Evolutionary conservation across 64 coral and sea anemone species (phyloP), one percentile per base, ranked within the genome.

Genomic region (Hydrozoanthus tunicans): DNA sequence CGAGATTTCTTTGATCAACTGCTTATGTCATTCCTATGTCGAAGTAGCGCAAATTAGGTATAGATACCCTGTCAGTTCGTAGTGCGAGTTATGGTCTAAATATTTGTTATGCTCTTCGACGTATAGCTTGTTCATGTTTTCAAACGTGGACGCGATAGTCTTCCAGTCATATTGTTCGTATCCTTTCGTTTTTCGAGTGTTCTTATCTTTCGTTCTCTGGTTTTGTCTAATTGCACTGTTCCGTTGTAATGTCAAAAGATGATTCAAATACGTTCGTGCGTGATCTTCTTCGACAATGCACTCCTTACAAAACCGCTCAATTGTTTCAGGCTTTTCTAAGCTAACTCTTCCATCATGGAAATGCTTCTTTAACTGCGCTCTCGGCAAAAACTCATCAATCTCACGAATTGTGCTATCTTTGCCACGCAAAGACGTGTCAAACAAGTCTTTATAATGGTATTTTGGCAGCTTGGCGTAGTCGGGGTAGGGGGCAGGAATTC

Each of bases 401-500:
- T 91, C 90, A 91, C 78, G 90, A 81, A 70, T 9, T 91, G 90
- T 81, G 62, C 81, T 91, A 54, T 91, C 79, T 14, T 60, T 52
- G 9, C 17, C 7, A 62, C 27, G 17, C 79, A 82, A 61, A 15
- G 79, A 14, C 10, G 53, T 82, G 79, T 82, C 79, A 60, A 84
- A 84, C 5, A 84, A 6, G 20, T 84, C 81, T 24, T 81, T 93
- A 27, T 93, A 93, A 73, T 93, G 62, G 75, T 75, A 93, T 58
- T 93, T 89, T 80, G 85, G 92, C 13, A 93, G 72, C 74, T 93
- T 79, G 5, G 62, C 17, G 70, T 81, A 82, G 54, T 93, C 92
- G 55, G 74, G 85, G 73, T 89, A 93, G 17, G 84, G 83, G 53
- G 85, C 85, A 75, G 92, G 77, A 63, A 90, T 93, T 78, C 92